Base-by-base conservation (phyloP, 2,888 invertebrate species). In the Hoplodrina ambigua region DNA sequence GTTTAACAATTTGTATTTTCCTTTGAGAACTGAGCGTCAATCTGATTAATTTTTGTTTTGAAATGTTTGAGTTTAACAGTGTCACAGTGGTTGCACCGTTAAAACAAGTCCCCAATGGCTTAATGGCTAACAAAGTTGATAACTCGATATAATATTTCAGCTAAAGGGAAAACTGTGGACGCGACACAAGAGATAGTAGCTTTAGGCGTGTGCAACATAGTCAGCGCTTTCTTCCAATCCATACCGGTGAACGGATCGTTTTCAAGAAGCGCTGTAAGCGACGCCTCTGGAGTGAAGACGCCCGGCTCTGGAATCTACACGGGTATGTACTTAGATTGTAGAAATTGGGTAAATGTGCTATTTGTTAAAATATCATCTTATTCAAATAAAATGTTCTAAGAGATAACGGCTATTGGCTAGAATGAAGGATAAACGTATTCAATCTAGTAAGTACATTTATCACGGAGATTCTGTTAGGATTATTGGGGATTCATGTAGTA, bases 131-230 rank as follows among this genome's bases (percentile, higher is more conserved):
- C 84, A 85, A 87, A 87, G 84, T 87, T 88, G 62, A 85, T 85
- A 85, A 78, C 69, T 82, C 65, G 63, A 77, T 77, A 74, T 78
- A 74, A 66, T 67, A 62, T 87, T 94, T 77, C 92, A 97, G 97
- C 97, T n/a, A 96, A 96, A 85, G 97, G 97, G n/a, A 96, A 96
- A 87, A 96, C 96, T 37, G 93, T 98, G 86, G 97, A 98, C 86
- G 97, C 98, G 11, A 97, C 97, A 53, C 98, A 98, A 93, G 98
- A 98, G 94, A 97, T 98, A 92, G 92, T 98, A 59, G 97, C 98
- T 0, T 93, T 98, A 58, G 97, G 97, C n/a, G 88, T 97, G 15
- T 97, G 98, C 88, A 98, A 98, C 92, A 89, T 98, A 30, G 90
- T 97, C 52, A 97, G 98, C 69, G 97, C 97, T 54, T 98, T 98